A percentile compares a stretch with the other conserved stretches of the same genome.
Evolutionary conservation across 2,113 vertebrate species (phyloP).

Genomic region (Alexandromys fortis): DNA sequence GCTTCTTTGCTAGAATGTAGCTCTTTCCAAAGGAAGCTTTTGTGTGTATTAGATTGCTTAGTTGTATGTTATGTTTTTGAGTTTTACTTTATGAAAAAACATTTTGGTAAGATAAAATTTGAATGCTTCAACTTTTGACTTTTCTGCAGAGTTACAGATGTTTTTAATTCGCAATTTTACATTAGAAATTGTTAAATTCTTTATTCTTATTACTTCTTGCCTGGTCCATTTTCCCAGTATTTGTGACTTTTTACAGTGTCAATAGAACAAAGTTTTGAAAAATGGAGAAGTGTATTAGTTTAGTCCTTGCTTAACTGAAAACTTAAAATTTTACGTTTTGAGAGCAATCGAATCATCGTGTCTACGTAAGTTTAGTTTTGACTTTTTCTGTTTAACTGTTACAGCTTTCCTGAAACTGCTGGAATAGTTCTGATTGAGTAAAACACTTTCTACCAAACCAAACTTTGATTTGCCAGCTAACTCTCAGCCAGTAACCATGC

Average conservation of each 20-base stretch:
- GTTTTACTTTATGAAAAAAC: not conserved
- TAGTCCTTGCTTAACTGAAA: conserved; percentile 18
- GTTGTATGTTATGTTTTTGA: not conserved
- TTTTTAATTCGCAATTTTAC: conserved; percentile 36
- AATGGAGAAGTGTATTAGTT: not conserved
- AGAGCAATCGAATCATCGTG: not conserved
- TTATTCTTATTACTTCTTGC: not conserved
- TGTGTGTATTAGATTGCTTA: not conserved
- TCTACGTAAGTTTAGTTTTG: not conserved
- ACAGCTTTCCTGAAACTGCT: not conserved
- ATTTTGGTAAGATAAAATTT: conserved; percentile 42
- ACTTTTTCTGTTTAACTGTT: conserved; percentile 32
- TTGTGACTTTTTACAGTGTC: not conserved
- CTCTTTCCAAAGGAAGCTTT: not conserved
- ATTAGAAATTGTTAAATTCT: conserved; percentile 11
- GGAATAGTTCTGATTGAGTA: conserved; percentile 30
- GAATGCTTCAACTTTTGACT: conserved; percentile 10
- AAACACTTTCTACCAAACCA: not conserved
- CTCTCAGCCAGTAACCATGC: not conserved
- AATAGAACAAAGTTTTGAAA: not conserved
- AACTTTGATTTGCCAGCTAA: conserved; percentile 16
- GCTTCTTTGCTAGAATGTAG: not conserved
- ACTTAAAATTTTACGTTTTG: not conserved
- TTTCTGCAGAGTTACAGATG: conserved; percentile 10
- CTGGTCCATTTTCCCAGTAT: not conserved